Evolutionary conservation across 1,140 invertebrate genomes (phyloP).

Genomic region (Ostrea denselamellosa): DNA sequence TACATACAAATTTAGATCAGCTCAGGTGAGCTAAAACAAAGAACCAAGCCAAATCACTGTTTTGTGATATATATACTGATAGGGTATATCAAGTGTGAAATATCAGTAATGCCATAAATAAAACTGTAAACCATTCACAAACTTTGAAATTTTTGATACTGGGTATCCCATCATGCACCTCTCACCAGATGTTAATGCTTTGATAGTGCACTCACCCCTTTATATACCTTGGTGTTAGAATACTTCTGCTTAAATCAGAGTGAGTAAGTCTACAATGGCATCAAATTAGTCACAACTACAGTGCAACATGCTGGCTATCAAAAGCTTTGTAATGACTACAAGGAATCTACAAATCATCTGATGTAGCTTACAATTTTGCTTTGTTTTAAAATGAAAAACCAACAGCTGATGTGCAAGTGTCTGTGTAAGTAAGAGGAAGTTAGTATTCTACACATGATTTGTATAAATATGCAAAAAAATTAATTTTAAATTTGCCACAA

Average conservation of each 20-base stretch:
- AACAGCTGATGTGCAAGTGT: too few relatives aligned
- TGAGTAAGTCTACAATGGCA: conserved; percentile 23
- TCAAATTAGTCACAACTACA: conserved; percentile 5
- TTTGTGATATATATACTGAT: too few relatives aligned
- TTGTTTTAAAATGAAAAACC: too few relatives aligned
- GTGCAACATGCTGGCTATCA: background rate
- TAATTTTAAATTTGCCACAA: too few relatives aligned
- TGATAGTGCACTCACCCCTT: conserved; percentile 24
- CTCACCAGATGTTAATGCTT: conserved; percentile 10
- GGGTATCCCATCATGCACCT: conserved; percentile 8
- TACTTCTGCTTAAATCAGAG: conserved; percentile 2
- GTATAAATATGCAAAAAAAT: too few relatives aligned
- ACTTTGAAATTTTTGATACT: background rate
- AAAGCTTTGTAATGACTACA: background rate
- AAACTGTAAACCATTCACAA: background rate
- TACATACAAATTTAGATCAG: too few relatives aligned
- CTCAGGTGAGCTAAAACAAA: too few relatives aligned
- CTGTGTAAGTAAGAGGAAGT: too few relatives aligned
- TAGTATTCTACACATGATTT: too few relatives aligned
- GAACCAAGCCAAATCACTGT: background rate
- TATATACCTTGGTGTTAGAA: conserved; percentile 23
- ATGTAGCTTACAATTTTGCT: too few relatives aligned
- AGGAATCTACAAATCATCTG: too few relatives aligned
- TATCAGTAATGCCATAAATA: background rate
- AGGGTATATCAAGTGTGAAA: background rate